These are phyloP conservation scores for Heterodera carotae DNA, from an alignment of 1,140 invertebrate genomes.

Conservation along the genomic window DNA sequence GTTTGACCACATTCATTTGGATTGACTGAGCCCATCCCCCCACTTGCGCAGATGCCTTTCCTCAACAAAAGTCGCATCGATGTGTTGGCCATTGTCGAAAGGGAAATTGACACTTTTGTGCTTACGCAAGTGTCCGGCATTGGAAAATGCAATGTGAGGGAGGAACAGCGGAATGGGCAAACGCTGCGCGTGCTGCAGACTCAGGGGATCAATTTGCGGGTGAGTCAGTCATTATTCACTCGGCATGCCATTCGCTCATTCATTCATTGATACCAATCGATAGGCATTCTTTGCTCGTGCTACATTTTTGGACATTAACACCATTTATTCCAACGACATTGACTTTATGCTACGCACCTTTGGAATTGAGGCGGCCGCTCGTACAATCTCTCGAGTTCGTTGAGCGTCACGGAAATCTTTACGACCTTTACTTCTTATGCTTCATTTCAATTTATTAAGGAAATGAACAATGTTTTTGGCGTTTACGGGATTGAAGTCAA, in stretches of 20 bases:
- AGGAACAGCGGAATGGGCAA: conserved; percentile 62
- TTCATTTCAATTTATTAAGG: conserved; percentile 68
- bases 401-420: too few relatives aligned
- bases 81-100: conserved; percentile 71
- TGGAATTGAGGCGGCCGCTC: conserved; percentile 91
- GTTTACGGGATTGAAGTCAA: conserved; percentile 95
- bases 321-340: conserved; percentile 90
- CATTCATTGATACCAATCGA: conserved; percentile 36
- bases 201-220: conserved; percentile 87
- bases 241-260: too few relatives aligned
- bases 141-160: conserved; percentile 76
- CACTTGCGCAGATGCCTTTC: conserved; percentile 65
- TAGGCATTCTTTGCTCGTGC: conserved; percentile 82
- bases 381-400: conserved; percentile 76
- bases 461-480: conserved; percentile 87
- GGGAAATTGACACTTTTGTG: conserved; percentile 75
- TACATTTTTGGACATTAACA: conserved; percentile 80
- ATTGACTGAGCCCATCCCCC: not conserved
- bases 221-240: conserved; percentile 64
- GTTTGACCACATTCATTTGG: conserved; percentile 66
- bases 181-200: conserved; percentile 77
- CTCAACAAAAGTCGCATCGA: conserved; percentile 62
- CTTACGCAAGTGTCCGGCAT: conserved; percentile 81
- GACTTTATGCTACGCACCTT: conserved; percentile 82
- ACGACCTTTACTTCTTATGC: not conserved